phyloP scores from a whole-genome alignment of 2,888 invertebrate species.

The Geotrupes spiniger region DNA sequence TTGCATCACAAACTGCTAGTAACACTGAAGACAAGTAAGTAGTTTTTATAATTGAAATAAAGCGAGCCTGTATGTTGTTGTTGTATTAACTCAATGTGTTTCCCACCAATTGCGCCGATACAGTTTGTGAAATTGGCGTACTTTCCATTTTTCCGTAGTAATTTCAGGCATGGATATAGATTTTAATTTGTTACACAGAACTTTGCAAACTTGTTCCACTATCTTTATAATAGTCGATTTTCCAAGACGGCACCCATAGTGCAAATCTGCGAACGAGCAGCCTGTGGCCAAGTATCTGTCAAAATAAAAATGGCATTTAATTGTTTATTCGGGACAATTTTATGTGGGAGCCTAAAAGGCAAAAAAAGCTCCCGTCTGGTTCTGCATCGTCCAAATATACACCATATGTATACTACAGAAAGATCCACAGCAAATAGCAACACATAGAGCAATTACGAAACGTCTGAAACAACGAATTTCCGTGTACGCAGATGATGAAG shows the following conservation, averaged over 20 bases:
- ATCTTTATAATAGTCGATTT: not conserved
- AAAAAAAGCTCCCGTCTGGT: too few relatives aligned
- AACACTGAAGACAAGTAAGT: too few relatives aligned
- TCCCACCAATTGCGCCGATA: constrained; percentile 1
- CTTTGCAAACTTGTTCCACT: not conserved
- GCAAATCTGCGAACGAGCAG: not conserved
- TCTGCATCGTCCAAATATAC: too few relatives aligned
- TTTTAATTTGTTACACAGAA: not conserved
- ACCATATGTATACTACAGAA: too few relatives aligned
- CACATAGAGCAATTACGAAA: too few relatives aligned
- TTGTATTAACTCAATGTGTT: not conserved
- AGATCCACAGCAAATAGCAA: too few relatives aligned
- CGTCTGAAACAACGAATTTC: too few relatives aligned
- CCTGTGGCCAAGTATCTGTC: constrained; percentile 1
- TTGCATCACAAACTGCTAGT: too few relatives aligned
- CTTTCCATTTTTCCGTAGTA: constrained; percentile 2
- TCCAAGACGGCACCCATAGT: not conserved
- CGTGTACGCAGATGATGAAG: too few relatives aligned
- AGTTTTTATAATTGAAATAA: constrained; percentile 4
- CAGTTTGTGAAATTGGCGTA: constrained; percentile 1
- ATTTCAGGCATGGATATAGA: not conserved
- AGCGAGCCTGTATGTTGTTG: not conserved
- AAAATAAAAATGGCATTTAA: not conserved
- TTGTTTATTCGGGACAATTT: too few relatives aligned
- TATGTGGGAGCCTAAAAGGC: not conserved